Percentiles rank a stretch among this genome's conserved stretches.
Conservation (phyloP, 2,888 invertebrate genomes). For the Odontothrips loti region DNA sequence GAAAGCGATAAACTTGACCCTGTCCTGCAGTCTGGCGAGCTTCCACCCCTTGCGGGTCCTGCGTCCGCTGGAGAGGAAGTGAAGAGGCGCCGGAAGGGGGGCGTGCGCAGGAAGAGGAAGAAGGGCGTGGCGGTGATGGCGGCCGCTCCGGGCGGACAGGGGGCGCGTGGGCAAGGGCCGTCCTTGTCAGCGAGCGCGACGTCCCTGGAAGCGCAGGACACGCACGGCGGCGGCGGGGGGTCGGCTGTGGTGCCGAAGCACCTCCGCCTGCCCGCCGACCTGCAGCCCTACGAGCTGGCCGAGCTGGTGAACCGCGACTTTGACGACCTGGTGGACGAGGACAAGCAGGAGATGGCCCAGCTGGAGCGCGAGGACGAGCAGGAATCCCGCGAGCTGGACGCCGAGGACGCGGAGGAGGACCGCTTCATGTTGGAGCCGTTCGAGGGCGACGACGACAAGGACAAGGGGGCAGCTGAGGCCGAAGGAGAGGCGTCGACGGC, state of each 20-base stretch:
- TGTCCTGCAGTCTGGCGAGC: too few relatives aligned
- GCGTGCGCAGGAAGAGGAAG: too few relatives aligned
- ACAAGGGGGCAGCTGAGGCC: slow-evolving; percentile 13
- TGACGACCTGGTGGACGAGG: background rate
- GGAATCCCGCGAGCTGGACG: slow-evolving; percentile 25
- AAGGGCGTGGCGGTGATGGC: too few relatives aligned
- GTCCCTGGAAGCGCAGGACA: too few relatives aligned
- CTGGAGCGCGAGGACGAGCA: background rate
- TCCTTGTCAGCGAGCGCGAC: background rate
- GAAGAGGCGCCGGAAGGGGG: too few relatives aligned
- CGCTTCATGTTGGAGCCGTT: background rate
- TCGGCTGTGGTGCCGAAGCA: background rate
- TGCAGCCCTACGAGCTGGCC: background rate
- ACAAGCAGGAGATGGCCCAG: slow-evolving; percentile 9
- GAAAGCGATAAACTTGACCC: too few relatives aligned
- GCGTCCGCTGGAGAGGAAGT: too few relatives aligned
- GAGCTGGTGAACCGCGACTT: slow-evolving; percentile 8
- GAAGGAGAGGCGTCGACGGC: background rate
- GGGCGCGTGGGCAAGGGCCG: too few relatives aligned
- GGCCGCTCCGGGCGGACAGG: too few relatives aligned
- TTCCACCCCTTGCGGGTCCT: too few relatives aligned
- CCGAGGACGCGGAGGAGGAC: slow-evolving; percentile 11
- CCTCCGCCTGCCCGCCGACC: slow-evolving; percentile 20
- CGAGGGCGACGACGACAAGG: background rate
- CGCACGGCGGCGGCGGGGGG: too few relatives aligned